Percentiles rank a stretch among this genome's conserved stretches.
phyloP scores from a whole-genome alignment of 1,140 invertebrate species.

The Meteorus sp. region DNA sequence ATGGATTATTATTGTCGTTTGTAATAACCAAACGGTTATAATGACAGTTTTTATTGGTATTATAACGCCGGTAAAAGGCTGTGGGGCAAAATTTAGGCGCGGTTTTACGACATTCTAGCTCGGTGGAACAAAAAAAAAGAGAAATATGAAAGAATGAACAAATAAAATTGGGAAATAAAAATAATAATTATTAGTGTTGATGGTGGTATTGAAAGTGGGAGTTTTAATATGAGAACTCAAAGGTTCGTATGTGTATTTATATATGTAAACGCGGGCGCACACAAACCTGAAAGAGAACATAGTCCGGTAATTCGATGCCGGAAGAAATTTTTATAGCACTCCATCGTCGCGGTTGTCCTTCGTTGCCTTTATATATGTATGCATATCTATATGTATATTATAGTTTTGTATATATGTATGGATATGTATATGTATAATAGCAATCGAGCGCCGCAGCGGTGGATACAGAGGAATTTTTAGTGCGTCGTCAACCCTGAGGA shows the following conservation, averaged over 20 bases:
- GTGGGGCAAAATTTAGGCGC: constrained; percentile 24
- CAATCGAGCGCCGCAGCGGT: not conserved
- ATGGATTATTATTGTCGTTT: constrained; percentile 26
- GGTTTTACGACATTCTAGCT: constrained; percentile 25
- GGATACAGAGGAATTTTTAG: constrained; percentile 20
- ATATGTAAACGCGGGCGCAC: not conserved
- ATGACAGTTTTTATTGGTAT: constrained; percentile 33
- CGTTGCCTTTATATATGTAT: constrained; percentile 1
- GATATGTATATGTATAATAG: constrained; percentile 1
- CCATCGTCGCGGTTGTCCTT: constrained; percentile 20
- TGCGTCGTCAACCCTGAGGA: constrained; percentile 17
- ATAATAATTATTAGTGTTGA: constrained; percentile 11
- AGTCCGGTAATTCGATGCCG: constrained; percentile 37
- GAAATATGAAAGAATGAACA: no score
- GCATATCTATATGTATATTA: not conserved
- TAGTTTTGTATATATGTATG: not conserved
- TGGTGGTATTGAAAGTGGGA: not conserved
- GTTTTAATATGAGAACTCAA: not conserved
- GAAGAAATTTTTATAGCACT: constrained; percentile 55
- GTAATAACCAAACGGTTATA: constrained; percentile 28
- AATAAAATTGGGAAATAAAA: constrained; percentile 16
- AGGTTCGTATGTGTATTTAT: not conserved
- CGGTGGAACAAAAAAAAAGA: constrained; percentile 16
- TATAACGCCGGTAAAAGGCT: constrained; percentile 31
- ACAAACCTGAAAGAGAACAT: constrained; percentile 13